Conservation (phyloP, 2,113 vertebrate genomes). For the Festucalex cinctus region DNA sequence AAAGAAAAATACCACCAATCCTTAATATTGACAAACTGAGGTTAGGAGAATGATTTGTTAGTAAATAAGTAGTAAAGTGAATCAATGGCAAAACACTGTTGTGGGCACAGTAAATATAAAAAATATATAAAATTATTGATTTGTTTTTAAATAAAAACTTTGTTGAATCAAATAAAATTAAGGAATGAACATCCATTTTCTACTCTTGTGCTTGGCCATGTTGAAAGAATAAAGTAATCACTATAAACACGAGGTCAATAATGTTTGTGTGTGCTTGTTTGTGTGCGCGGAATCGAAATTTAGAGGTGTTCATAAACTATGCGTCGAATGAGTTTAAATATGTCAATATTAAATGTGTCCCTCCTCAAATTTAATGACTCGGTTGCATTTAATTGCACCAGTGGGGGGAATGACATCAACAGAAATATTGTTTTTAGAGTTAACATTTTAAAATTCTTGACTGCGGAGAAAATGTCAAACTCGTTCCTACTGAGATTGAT, state of each 20-base stretch:
- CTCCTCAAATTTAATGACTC: background rate
- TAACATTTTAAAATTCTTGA: background rate
- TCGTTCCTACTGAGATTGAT: background rate
- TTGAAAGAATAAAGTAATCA: background rate
- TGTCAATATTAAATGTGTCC: background rate
- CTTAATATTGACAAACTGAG: too few relatives aligned
- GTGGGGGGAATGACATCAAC: background rate
- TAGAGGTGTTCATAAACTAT: background rate
- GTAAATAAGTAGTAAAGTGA: too few relatives aligned
- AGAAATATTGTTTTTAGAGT: background rate
- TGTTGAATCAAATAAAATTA: background rate
- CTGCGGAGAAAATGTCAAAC: too few relatives aligned
- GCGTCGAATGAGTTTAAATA: background rate
- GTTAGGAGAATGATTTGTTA: too few relatives aligned
- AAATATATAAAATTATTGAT: too few relatives aligned
- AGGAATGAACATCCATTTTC: background rate
- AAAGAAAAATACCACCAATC: too few relatives aligned
- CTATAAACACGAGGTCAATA: background rate
- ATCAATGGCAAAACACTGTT: too few relatives aligned
- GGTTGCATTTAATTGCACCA: background rate
- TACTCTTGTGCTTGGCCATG: background rate
- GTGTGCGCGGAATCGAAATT: background rate
- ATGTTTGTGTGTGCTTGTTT: too few relatives aligned
- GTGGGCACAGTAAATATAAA: too few relatives aligned
- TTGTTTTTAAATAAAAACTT: too few relatives aligned